phyloP scores from a whole-genome alignment of 2,113 vertebrate species.

The Lophius piscatorius region DNA sequence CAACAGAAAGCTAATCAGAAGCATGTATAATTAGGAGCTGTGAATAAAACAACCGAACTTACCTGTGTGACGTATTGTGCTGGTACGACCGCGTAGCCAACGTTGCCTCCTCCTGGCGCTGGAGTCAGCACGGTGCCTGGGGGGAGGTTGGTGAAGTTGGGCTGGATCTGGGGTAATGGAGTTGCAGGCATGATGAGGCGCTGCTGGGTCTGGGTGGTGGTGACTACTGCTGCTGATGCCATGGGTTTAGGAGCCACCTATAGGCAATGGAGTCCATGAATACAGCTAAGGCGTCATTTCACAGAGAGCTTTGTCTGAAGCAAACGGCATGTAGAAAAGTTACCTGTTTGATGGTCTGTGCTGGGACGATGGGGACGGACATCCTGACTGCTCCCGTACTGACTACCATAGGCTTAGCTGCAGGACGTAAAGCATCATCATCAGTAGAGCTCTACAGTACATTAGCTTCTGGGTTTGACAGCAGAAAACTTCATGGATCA shows the following conservation, averaged over 20 bases:
- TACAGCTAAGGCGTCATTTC: background rate
- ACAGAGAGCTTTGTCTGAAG: background rate
- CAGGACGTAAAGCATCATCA: slow-evolving; percentile 5
- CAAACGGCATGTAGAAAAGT: background rate
- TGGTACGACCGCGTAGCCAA: slow-evolving; percentile 94
- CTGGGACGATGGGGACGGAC: slow-evolving; percentile 93
- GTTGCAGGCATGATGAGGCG: slow-evolving; percentile 98
- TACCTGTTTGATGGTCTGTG: slow-evolving; percentile 95
- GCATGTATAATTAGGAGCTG: background rate
- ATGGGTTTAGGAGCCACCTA: slow-evolving; percentile 94
- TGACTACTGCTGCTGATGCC: slow-evolving; percentile 86
- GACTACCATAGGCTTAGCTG: slow-evolving; percentile 93
- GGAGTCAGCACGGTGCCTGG: slow-evolving; percentile 93
- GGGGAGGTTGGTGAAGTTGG: slow-evolving; percentile 94
- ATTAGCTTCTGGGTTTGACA: background rate
- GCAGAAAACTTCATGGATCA: slow-evolving; percentile 52
- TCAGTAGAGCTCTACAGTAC: background rate
- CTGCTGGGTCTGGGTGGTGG: slow-evolving; percentile 90
- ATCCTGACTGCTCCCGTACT: slow-evolving; percentile 89
- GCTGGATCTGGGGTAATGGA: slow-evolving; percentile 94
- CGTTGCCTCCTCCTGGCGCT: slow-evolving; percentile 89
- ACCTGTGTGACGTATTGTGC: slow-evolving; percentile 98
- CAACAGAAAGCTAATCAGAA: slow-evolving; percentile 2
- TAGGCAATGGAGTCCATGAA: background rate
- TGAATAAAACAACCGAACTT: slow-evolving; percentile 2